Conservation (phyloP, 1,140 invertebrate genomes). For the Dolichoris vasculosae region DNA sequence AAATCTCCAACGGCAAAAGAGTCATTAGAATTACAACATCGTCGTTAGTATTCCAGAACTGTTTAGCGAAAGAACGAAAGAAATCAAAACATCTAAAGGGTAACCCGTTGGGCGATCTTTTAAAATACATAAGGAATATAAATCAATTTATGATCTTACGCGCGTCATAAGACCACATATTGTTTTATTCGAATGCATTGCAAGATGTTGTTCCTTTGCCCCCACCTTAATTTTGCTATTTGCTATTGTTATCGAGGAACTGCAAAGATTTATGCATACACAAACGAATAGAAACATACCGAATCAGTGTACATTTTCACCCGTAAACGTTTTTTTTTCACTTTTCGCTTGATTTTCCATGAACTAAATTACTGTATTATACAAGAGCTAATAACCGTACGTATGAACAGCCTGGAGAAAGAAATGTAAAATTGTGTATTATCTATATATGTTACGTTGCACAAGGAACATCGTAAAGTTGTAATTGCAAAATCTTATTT, state of each 20-base stretch:
- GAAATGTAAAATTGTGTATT: not conserved
- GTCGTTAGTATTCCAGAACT: not conserved
- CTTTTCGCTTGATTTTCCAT: not conserved
- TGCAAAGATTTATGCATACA: not conserved
- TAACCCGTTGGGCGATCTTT: not conserved
- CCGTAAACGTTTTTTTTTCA: not conserved
- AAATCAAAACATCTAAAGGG: not conserved
- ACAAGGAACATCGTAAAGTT: conserved; percentile 7
- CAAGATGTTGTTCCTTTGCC: not conserved
- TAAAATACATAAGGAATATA: conserved; percentile 2
- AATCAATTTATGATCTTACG: conserved; percentile 23
- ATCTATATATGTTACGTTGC: not conserved
- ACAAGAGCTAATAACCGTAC: not conserved
- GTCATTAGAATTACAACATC: not conserved
- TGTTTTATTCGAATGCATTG: not conserved
- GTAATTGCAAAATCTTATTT: conserved; percentile 11
- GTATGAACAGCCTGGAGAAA: not conserved
- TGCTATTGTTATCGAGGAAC: not conserved
- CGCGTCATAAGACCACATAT: not conserved
- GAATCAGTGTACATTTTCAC: too few species aligned
- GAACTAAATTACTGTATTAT: not conserved
- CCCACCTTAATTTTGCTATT: not conserved
- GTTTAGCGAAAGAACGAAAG: not conserved
- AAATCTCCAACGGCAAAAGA: not conserved
- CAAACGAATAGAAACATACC: not conserved